These are phyloP conservation scores for Pseudomyrmex sp. DNA, from an alignment of 1,140 invertebrate species.

Conservation along the genomic window DNA sequence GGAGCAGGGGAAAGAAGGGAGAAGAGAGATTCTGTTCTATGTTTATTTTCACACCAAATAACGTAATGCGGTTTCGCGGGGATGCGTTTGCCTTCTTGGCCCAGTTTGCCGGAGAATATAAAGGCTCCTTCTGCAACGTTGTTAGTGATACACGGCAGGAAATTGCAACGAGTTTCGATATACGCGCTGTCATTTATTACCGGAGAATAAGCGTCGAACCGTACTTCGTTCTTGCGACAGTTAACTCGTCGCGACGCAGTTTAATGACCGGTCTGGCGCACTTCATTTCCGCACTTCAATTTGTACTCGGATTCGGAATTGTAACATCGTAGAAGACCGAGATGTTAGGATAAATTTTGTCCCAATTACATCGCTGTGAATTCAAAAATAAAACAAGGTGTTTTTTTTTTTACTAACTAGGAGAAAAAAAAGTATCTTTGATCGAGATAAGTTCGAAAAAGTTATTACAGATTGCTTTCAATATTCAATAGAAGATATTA, in stretches of 20 bases:
- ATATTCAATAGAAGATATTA: neutral
- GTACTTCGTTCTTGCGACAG: constrained; percentile 1
- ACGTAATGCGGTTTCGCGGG: constrained; percentile 49
- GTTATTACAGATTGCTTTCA: neutral
- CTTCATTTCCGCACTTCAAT: constrained; percentile 45
- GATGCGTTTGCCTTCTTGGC: constrained; percentile 44
- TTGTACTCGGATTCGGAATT: neutral
- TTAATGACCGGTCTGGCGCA: constrained; percentile 41
- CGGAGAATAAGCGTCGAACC: constrained; percentile 29
- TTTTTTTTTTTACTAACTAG: neutral
- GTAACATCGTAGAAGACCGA: constrained; percentile 1
- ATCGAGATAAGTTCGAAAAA: no score
- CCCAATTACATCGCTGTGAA: neutral
- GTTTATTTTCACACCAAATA: constrained; percentile 41
- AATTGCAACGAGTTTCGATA: constrained; percentile 68
- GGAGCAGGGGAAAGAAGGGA: neutral
- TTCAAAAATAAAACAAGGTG: neutral
- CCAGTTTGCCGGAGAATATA: constrained; percentile 58
- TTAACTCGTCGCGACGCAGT: constrained; percentile 38
- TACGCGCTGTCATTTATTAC: constrained; percentile 48
- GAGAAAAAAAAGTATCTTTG: neutral
- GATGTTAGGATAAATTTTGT: constrained; percentile 24
- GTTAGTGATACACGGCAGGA: constrained; percentile 60
- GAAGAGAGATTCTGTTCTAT: constrained; percentile 10
- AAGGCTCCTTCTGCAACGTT: constrained; percentile 35